Conservation (phyloP, 2,113 vertebrate species). For the Emydocephalus ijimae region DNA sequence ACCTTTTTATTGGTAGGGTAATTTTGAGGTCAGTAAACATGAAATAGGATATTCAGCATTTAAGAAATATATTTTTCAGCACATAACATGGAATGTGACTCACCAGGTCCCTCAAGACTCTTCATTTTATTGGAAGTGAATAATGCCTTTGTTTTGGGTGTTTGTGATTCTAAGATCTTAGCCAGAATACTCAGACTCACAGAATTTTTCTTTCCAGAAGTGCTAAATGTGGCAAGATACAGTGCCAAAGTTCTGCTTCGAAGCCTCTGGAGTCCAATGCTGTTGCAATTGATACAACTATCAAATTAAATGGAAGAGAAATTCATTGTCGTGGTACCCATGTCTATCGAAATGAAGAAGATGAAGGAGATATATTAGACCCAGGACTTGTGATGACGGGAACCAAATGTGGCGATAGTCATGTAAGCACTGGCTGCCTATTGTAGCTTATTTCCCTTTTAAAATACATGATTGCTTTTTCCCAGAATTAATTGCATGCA, state of each 20-base stretch:
- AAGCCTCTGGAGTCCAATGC: slow-evolving; percentile 86
- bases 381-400: slow-evolving; percentile 93
- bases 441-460: not conserved
- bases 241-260: slow-evolving; percentile 80
- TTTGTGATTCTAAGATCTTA: not conserved
- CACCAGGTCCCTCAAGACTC: not conserved
- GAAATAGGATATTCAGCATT: not conserved
- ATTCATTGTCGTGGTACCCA: slow-evolving; percentile 87
- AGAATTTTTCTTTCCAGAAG: slow-evolving; percentile 71
- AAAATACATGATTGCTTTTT: not conserved
- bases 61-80: not conserved
- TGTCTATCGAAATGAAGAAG: slow-evolving; percentile 77
- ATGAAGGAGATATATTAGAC: slow-evolving; percentile 87
- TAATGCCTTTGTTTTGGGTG: not conserved
- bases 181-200: slow-evolving; percentile 18
- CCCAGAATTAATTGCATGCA: not conserved
- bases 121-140: not conserved
- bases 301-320: slow-evolving; percentile 59
- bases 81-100: not conserved
- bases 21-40: not conserved
- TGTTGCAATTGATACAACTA: slow-evolving; percentile 86
- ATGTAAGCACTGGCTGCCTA: slow-evolving; percentile 67
- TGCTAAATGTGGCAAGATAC: slow-evolving; percentile 94
- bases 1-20: not conserved
- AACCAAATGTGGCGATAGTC: slow-evolving; percentile 89